Percentiles rank a stretch among this genome's conserved stretches.
phyloP scores from a whole-genome alignment of 1,140 invertebrate species.

The Holotrichia oblita region DNA sequence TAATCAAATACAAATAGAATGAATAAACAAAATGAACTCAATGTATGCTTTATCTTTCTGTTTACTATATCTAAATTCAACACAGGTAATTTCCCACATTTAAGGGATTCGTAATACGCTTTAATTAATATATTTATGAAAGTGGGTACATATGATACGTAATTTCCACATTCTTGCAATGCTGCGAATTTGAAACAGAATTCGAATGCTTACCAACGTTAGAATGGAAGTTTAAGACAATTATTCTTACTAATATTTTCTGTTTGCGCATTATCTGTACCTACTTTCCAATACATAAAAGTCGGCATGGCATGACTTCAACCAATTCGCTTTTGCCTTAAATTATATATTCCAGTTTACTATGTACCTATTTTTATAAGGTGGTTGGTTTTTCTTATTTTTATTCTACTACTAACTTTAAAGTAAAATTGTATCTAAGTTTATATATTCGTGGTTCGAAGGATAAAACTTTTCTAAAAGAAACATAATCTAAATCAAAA shows the following conservation, averaged over 20 bases:
- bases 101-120: too few species aligned
- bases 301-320: background rate
- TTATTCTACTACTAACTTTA: constrained; percentile 28
- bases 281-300: background rate
- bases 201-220: background rate
- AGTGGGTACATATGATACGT: too few species aligned
- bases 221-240: background rate
- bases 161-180: background rate
- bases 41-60: too few species aligned
- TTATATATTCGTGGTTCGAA: background rate
- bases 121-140: too few species aligned
- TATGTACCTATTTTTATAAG: background rate
- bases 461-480: background rate
- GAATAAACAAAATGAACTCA: too few species aligned
- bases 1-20: too few species aligned
- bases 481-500: background rate
- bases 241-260: too few species aligned
- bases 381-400: constrained; percentile 30
- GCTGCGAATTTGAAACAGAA: background rate
- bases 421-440: background rate
- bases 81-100: too few species aligned
- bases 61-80: too few species aligned
- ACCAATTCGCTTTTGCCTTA: background rate
- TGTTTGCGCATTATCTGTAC: background rate
- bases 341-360: constrained; percentile 31